Percentiles rank a stretch among this genome's conserved stretches.
Evolutionary conservation across 2,888 invertebrate species (phyloP).

Genomic region (Venusia cambrica): DNA sequence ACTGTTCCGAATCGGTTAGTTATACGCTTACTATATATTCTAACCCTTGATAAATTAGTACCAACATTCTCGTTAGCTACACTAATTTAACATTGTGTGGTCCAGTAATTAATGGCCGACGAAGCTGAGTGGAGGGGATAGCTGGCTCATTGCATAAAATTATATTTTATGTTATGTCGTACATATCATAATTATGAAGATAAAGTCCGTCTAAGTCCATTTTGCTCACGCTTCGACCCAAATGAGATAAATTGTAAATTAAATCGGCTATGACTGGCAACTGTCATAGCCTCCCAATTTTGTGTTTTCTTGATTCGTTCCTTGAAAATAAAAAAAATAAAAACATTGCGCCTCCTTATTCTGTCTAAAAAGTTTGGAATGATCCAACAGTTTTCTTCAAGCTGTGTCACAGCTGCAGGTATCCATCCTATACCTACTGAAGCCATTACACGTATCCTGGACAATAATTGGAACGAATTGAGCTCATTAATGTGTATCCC

Average conservation of each 20-base stretch:
- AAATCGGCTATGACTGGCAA: no score
- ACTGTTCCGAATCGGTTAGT: conserved; percentile 4
- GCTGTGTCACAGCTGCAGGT: conserved; percentile 24
- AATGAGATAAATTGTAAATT: no score
- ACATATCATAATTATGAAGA: no score
- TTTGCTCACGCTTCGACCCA: no score
- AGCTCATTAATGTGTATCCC: conserved; percentile 48
- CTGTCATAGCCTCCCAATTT: no score
- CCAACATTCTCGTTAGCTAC: conserved; percentile 21
- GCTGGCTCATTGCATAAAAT: conserved; percentile 2
- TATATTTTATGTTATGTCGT: neutral
- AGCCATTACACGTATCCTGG: conserved; percentile 19
- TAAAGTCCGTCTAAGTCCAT: no score
- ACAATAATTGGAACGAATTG: conserved; percentile 52
- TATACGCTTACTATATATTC: conserved; percentile 2
- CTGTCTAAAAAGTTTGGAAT: no score
- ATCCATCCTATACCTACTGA: conserved; percentile 18
- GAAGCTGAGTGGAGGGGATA: conserved; percentile 3
- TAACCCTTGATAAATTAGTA: conserved; percentile 25
- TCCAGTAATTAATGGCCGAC: conserved; percentile 26
- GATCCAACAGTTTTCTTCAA: neutral
- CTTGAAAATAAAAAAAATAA: no score
- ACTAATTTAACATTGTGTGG: conserved; percentile 26
- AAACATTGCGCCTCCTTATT: no score
- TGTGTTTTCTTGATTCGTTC: no score